Conservation (phyloP, 1,140 invertebrate genomes). For the Gonatopus flavifemur region DNA sequence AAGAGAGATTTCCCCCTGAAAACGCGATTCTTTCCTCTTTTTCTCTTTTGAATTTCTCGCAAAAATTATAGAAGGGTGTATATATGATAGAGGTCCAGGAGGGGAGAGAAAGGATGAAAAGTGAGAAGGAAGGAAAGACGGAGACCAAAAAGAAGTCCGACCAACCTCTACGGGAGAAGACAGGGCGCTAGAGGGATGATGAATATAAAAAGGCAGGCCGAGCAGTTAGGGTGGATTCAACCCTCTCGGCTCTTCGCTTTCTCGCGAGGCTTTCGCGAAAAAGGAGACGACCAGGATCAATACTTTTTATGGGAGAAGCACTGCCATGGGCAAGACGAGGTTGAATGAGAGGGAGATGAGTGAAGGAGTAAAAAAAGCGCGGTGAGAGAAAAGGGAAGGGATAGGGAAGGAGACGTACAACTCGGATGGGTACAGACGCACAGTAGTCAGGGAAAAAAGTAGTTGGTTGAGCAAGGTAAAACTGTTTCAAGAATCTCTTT, state of each 20-base stretch:
- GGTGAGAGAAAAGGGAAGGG: neutral
- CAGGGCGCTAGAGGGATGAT: constrained; percentile 26
- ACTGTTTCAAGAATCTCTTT: too few relatives aligned
- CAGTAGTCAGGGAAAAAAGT: too few relatives aligned
- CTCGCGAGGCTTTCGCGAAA: constrained; percentile 27
- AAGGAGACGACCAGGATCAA: constrained; percentile 36
- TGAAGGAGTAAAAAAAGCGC: neutral
- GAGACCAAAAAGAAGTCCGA: constrained; percentile 11
- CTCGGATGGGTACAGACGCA: constrained; percentile 32
- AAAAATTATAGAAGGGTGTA: too few relatives aligned
- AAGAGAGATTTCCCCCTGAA: too few relatives aligned
- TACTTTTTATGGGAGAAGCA: constrained; percentile 53
- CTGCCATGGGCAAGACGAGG: constrained; percentile 18
- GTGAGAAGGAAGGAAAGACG: constrained; percentile 1
- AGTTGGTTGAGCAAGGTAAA: constrained; percentile 30
- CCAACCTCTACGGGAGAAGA: constrained; percentile 13
- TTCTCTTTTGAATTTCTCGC: too few relatives aligned
- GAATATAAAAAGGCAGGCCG: constrained; percentile 36
- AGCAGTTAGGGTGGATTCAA: constrained; percentile 51
- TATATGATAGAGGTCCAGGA: too few relatives aligned
- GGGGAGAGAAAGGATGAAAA: neutral
- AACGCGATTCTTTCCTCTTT: too few relatives aligned
- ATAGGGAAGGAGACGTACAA: constrained; percentile 15
- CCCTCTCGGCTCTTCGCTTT: constrained; percentile 40
- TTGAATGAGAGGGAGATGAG: constrained; percentile 13